These are phyloP conservation scores for Lasiurus cinereus DNA, from an alignment of 2,113 vertebrate species.

Conservation along the genomic window DNA sequence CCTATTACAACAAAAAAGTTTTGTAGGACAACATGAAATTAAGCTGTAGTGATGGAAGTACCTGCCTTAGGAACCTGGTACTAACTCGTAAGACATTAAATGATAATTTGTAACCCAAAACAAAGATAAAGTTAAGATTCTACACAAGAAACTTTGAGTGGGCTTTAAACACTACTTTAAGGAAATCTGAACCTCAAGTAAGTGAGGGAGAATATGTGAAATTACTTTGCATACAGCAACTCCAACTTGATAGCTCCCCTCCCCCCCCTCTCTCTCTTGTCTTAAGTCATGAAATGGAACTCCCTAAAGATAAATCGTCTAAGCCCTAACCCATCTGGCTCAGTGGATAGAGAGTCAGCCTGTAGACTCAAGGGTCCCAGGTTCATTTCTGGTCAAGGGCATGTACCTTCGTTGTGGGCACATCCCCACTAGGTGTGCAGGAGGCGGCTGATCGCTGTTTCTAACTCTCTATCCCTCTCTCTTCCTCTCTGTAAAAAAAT, in stretches of 20 bases:
- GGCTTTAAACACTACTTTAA: not conserved
- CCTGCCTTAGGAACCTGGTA: not conserved
- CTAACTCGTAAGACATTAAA: not conserved
- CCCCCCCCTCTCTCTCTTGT: not conserved
- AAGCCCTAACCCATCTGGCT: too few relatives aligned
- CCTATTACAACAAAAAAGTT: not conserved
- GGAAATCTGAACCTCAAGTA: conserved; percentile 7
- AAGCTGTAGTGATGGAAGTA: not conserved
- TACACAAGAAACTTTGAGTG: not conserved
- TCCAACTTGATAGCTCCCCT: not conserved
- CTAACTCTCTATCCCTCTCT: too few relatives aligned
- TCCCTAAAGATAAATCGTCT: not conserved
- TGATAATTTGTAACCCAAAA: not conserved
- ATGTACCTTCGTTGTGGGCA: too few relatives aligned
- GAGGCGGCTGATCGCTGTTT: too few relatives aligned
- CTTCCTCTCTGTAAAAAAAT: too few relatives aligned
- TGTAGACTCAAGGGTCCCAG: too few relatives aligned
- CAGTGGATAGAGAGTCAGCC: too few relatives aligned
- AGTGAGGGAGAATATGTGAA: not conserved
- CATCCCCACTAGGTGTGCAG: too few relatives aligned
- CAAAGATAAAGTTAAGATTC: not conserved
- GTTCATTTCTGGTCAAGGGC: too few relatives aligned
- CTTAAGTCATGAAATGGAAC: not conserved
- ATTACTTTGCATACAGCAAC: not conserved
- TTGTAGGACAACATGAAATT: not conserved